Percentiles rank a stretch among this genome's conserved stretches.
Evolutionary conservation across 2,888 invertebrate genomes (phyloP).

Genomic region (Pseudanteris insignis): DNA sequence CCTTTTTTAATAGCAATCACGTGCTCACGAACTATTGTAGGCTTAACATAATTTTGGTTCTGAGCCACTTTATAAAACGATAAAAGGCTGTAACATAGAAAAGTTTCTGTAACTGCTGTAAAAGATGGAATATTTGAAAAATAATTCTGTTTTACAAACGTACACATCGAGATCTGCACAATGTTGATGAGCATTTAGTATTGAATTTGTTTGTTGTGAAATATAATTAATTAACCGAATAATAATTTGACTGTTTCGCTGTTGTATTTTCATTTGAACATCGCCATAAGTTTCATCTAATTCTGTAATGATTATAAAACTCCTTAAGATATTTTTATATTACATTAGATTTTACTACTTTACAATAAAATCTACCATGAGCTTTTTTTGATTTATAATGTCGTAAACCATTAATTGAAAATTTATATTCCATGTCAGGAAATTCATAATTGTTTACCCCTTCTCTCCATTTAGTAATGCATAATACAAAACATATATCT

Average conservation of each 20-base stretch:
- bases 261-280: conserved; percentile 80
- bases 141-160: conserved; percentile 17
- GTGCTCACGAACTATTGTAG: conserved; percentile 70
- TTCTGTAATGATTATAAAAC: conserved; percentile 64
- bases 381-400: conserved; percentile 79
- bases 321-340: no score
- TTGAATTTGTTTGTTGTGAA: conserved; percentile 69
- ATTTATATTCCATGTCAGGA: conserved; percentile 78
- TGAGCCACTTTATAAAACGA: conserved; percentile 74
- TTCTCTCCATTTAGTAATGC: conserved; percentile 74
- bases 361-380: conserved; percentile 66
- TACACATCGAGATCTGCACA: conserved; percentile 79
- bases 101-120: not conserved
- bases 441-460: conserved; percentile 69
- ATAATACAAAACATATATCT: conserved; percentile 81
- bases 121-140: no score
- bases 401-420: conserved; percentile 73
- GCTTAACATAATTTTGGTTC: conserved; percentile 75
- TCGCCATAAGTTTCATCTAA: conserved; percentile 82
- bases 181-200: conserved; percentile 71
- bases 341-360: no score
- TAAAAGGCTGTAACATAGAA: conserved; percentile 69
- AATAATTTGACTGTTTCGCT: conserved; percentile 83
- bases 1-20: conserved; percentile 74
- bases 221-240: conserved; percentile 73